These are phyloP conservation scores for Clarias fuscus DNA, from an alignment of 2,797 vertebrate genomes.

Conservation along the genomic window DNA sequence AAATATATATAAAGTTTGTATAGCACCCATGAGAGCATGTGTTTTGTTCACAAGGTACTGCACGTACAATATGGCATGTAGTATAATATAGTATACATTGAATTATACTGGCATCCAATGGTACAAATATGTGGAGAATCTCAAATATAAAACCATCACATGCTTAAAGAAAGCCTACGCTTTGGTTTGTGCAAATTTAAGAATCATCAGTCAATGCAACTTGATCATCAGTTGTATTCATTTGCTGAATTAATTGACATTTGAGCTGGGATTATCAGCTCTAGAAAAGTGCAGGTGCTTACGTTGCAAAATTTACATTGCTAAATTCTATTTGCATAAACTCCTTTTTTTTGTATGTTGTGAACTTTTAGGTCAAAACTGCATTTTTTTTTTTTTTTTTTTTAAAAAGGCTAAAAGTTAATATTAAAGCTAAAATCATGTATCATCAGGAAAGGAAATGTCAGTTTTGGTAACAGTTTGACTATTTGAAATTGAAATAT, in stretches of 20 bases:
- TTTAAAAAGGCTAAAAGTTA: too few species aligned
- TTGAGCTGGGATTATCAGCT: background rate
- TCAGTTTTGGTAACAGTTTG: too few species aligned
- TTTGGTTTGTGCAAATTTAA: too few species aligned
- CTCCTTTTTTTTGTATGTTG: background rate
- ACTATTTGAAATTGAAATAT: background rate
- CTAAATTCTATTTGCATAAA: background rate
- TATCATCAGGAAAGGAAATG: background rate
- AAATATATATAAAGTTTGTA: background rate
- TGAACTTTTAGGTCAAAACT: background rate
- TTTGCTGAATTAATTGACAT: background rate
- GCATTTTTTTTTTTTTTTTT: too few species aligned
- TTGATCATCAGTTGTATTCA: background rate
- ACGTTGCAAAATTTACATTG: too few species aligned
- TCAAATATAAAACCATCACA: background rate
- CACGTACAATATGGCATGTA: too few species aligned
- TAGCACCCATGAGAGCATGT: background rate
- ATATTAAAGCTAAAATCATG: background rate
- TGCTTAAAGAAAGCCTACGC: background rate
- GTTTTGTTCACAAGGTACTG: background rate
- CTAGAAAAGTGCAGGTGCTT: background rate
- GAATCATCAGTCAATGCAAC: background rate
- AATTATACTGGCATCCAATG: background rate
- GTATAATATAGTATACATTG: background rate
- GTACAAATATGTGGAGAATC: background rate